Evolutionary conservation across 1,140 invertebrate genomes (phyloP), one percentile per base, ranked within the genome.

Genomic region (Saccostrea echinata): DNA sequence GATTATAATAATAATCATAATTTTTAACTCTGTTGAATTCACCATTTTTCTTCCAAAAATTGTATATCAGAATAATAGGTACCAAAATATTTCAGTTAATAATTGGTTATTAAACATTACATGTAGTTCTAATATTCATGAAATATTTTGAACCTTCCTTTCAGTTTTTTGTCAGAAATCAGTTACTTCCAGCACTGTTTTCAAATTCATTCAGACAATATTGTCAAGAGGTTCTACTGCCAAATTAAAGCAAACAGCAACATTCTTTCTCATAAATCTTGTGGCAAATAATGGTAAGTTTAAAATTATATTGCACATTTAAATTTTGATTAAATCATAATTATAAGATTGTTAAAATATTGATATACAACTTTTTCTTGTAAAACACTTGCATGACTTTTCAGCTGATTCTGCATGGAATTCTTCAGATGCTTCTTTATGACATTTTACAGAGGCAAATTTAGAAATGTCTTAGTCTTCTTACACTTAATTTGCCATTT

Each of bases 281-380:
- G 86, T 89, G 24, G 85, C 88, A n/a, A 89, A 89, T 13, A 89
- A 89, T 57, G 86, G 88, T 88, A 64, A 88, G 84, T 85, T 68
- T 81, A 6, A 52, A 57, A 71, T 43, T 64, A 30, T 18, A 53
- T 80, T 30, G 13, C 11, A 1, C 24, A 53, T 6, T 3, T 71
- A 12, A 18, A 16, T 51, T 35, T 21, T 27, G 11, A 35, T 43
- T 16, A 35, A 83, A 43, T 83, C 33, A 18, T 83, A 18, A 83
- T 33, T 35, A 12, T 84, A 30, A 43, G 6, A 27, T 16, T 57
- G n/a, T 9, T n/a, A 82, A 43, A 35, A 43, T 21, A 18, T 43
- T 82, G 18, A 12, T 51, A n/a, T 30, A 8, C 51, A 4, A 21
- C 24, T 71, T 9, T 71, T 9, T 9, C 68, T 71, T 33, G n/a